These are phyloP conservation scores for Dione juno DNA, from an alignment of 2,888 invertebrate genomes.

Conservation along the genomic window DNA sequence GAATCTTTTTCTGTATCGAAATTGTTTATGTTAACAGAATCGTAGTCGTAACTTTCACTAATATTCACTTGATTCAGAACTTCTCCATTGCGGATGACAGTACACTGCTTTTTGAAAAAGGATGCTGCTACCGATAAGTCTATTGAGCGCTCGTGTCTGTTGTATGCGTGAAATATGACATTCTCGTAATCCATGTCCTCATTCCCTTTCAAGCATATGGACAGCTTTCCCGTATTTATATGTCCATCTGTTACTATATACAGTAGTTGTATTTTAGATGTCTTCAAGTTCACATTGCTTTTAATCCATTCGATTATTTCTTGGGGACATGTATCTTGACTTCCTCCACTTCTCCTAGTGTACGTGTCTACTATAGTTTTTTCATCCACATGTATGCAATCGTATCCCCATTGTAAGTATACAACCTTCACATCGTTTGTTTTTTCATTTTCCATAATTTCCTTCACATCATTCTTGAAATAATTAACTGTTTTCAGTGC, in stretches of 20 bases:
- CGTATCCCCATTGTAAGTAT: conserved; percentile 53
- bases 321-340: conserved; percentile 42
- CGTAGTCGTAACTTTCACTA: conserved; percentile 54
- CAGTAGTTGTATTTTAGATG: conserved; percentile 50
- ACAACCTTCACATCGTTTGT: conserved; percentile 41
- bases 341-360: background rate
- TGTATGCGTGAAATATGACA: conserved; percentile 52
- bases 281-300: conserved; percentile 32
- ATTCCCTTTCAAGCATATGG: conserved; percentile 48
- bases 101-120: conserved; percentile 51
- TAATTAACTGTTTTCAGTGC: conserved; percentile 1
- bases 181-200: conserved; percentile 51
- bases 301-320: conserved; percentile 42
- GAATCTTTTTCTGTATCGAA: conserved; percentile 51
- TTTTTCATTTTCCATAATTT: conserved; percentile 8
- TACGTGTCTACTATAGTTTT: conserved; percentile 39
- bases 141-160: conserved; percentile 34
- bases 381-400: conserved; percentile 51
- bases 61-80: conserved; percentile 51
- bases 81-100: conserved; percentile 51
- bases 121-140: conserved; percentile 52
- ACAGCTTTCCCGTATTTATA: conserved; percentile 27
- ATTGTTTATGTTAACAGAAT: conserved; percentile 50
- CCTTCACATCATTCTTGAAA: conserved; percentile 14
- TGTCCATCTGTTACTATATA: conserved; percentile 55